Evolutionary conservation across 2,888 invertebrate genomes (phyloP), one percentile per base, ranked within the genome.

Genomic region (Cordylochernes scorpioides): DNA sequence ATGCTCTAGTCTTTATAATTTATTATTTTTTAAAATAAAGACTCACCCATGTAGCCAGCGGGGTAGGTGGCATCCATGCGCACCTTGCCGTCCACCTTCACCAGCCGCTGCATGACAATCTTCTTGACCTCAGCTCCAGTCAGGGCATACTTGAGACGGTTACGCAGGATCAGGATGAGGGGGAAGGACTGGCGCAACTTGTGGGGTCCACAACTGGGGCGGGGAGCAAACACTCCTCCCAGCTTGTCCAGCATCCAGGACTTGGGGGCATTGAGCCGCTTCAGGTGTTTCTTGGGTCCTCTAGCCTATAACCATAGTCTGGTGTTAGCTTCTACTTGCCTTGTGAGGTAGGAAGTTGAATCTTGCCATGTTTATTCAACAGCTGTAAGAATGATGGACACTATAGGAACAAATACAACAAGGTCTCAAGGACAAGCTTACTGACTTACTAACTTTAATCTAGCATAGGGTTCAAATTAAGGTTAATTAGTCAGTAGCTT

Each of bases 171-270:
- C 47, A 99, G 73, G 38, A 88, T 74, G 42, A 97, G 62, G 17
- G 97, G 97, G 44, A 97, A 61, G 32, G 86, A 94, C 59, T 99
- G 97, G 46, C 94, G 67, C 44, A 91, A 60, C 58, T 86, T 91
- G 65, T 99, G 97, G 35, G 97, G 94, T 34, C 97, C 97, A 42
- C 82, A 74, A 52, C 80, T 78, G 38, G 97, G 94, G 49, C 88
- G 71, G 40, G 94, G 94, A 44, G 97, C 55, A 54, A 82, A 94
- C 34, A 80, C 84, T 52, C 94, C 94, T 42, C 86, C 84, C 48
- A 94, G 62, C 61, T 97, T 99, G 65, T 91, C 94, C 67, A 97
- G 69, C 91, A 99, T 94, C 97, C 97, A 97, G 74, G 94, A 82
- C 61, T 88, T 91, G 8, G 97, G 97, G 35, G 97, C 97, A 56